A percentile compares a stretch with the other conserved stretches of the same genome.
Conservation (phyloP, 2,113 vertebrate species). For the Podarcis muralis region DNA sequence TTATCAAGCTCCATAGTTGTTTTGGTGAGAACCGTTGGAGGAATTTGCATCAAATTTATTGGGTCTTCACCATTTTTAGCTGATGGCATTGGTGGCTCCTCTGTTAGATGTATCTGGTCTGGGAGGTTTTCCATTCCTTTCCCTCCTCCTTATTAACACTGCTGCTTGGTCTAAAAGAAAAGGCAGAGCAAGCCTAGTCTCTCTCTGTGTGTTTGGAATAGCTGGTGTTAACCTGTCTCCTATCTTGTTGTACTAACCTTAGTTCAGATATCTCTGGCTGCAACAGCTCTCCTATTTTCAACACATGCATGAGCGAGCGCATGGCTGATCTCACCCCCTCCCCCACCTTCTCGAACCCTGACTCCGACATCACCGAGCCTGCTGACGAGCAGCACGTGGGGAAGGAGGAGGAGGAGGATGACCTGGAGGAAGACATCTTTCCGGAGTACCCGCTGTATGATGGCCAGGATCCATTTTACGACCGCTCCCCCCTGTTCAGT, state of each 20-base stretch:
- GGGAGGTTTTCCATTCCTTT: slow-evolving; percentile 50
- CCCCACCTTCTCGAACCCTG: slow-evolving; percentile 94
- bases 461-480: slow-evolving; percentile 99
- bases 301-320: slow-evolving; percentile 99
- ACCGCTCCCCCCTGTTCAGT: slow-evolving; percentile 99
- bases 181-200: slow-evolving; percentile 43
- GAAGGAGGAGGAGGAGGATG: slow-evolving; percentile 84
- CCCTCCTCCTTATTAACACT: slow-evolving; percentile 1
- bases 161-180: slow-evolving; percentile 27
- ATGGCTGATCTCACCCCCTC: slow-evolving; percentile 97
- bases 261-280: slow-evolving; percentile 95
- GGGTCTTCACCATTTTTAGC: slow-evolving; percentile 10
- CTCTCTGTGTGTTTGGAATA: slow-evolving; percentile 66
- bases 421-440: slow-evolving; percentile 93
- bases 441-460: slow-evolving; percentile 91
- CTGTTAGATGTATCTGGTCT: slow-evolving; percentile 18
- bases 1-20: not conserved
- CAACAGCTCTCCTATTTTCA: slow-evolving; percentile 98
- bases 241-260: slow-evolving; percentile 90
- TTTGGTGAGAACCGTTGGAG: not conserved
- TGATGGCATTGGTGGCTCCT: slow-evolving; percentile 16
- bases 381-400: slow-evolving; percentile 90
- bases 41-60: not conserved
- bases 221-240: slow-evolving; percentile 81
- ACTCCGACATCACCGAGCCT: slow-evolving; percentile 96